phyloP scores from a whole-genome alignment of 1,140 invertebrate genomes.

The Zaprionus ghesquierei region DNA sequence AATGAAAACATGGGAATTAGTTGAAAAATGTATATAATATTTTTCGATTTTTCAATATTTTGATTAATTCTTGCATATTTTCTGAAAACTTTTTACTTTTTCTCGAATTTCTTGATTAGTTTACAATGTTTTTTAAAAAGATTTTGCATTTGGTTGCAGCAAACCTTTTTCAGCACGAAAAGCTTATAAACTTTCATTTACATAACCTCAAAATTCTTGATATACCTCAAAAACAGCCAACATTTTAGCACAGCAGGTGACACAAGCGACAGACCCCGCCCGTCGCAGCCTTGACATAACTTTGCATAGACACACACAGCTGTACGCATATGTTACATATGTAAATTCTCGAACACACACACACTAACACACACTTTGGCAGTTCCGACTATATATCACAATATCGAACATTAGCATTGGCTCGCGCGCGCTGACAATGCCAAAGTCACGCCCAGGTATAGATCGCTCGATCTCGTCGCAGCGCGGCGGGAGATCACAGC shows the following conservation, averaged over 20 bases:
- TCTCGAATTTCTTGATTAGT: background rate
- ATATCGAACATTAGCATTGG: slow-evolving; percentile 39
- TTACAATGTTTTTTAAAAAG: background rate
- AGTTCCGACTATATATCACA: background rate
- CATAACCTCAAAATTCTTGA: background rate
- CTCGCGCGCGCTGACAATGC: slow-evolving; percentile 33
- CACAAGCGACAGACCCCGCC: slow-evolving; percentile 44
- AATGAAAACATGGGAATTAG: too few relatives aligned
- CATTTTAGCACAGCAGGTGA: slow-evolving; percentile 44
- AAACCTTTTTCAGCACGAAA: background rate
- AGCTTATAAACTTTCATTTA: background rate
- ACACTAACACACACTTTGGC: background rate
- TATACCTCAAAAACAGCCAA: background rate
- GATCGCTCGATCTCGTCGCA: slow-evolving; percentile 19
- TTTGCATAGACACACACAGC: slow-evolving; percentile 3
- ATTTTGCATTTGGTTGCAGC: background rate
- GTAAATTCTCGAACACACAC: slow-evolving; percentile 28
- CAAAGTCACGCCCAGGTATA: slow-evolving; percentile 45
- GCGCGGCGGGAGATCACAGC: slow-evolving; percentile 28
- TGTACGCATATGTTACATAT: slow-evolving; percentile 11
- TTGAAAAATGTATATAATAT: too few relatives aligned
- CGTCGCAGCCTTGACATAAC: slow-evolving; percentile 54
- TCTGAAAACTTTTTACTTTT: background rate
- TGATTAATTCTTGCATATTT: too few relatives aligned
- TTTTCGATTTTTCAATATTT: too few relatives aligned